Evolutionary conservation across 2,797 vertebrate species (phyloP).

Genomic region (Cossypha niveicapilla): DNA sequence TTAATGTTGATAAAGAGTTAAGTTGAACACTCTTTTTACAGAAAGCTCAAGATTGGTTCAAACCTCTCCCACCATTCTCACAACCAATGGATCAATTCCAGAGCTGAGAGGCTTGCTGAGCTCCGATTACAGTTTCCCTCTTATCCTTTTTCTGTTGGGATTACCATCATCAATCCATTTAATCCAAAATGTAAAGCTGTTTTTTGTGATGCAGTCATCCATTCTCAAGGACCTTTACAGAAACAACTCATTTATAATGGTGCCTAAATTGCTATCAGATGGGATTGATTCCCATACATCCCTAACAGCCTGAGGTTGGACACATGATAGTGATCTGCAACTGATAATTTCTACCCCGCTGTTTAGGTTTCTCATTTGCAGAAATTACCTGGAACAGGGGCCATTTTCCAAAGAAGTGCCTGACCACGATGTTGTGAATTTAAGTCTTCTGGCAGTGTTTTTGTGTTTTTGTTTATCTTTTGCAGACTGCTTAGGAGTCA

Average conservation of each 20-base stretch:
- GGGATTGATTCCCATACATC: conserved; percentile 24
- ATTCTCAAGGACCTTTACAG: conserved; percentile 49
- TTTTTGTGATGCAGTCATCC: conserved; percentile 55
- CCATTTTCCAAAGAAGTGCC: background rate
- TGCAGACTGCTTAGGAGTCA: background rate
- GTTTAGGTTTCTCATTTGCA: background rate
- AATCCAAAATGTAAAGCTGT: conserved; percentile 46
- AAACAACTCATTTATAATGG: conserved; percentile 44
- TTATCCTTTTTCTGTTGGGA: conserved; percentile 40
- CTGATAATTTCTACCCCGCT: conserved; percentile 20
- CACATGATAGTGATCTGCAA: conserved; percentile 9
- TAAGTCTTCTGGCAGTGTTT: background rate
- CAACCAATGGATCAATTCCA: conserved; percentile 18
- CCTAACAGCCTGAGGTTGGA: conserved; percentile 20
- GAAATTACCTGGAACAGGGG: background rate
- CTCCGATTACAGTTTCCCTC: background rate
- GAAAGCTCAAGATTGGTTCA: background rate
- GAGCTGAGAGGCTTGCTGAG: background rate
- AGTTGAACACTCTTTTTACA: background rate
- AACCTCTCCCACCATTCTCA: background rate
- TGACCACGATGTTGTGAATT: background rate
- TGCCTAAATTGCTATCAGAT: conserved; percentile 58
- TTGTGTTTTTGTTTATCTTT: background rate
- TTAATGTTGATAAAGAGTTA: background rate
- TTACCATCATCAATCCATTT: conserved; percentile 39